phyloP scores from a whole-genome alignment of 1,140 invertebrate genomes.

The Tetraneura akinire region DNA sequence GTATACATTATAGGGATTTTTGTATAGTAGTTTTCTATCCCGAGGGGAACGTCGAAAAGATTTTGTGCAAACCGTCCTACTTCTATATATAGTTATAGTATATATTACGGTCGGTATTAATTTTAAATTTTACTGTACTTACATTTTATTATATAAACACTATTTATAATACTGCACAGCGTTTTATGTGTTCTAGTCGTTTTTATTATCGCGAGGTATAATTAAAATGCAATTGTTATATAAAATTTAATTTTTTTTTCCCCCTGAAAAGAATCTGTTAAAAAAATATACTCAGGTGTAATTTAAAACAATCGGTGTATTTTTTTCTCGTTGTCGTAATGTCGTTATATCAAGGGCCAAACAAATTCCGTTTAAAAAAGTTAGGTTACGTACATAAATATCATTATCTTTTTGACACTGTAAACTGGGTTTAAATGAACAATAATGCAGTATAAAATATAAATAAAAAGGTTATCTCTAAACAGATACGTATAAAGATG shows the following conservation, averaged over 20 bases:
- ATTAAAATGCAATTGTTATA: not conserved
- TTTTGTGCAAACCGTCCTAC: not conserved
- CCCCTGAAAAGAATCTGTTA: not conserved
- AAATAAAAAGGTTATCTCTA: not conserved
- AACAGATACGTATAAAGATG: not conserved
- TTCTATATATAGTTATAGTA: no score
- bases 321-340: not conserved
- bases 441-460: not conserved
- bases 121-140: not conserved
- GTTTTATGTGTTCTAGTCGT: not conserved
- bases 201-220: not conserved
- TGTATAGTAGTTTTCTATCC: no score
- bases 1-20: no score
- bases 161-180: no score
- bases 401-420: slow-evolving; percentile 12
- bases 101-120: not conserved
- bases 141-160: not conserved
- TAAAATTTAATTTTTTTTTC: not conserved
- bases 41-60: not conserved
- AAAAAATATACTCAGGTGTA: not conserved
- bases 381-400: not conserved
- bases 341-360: not conserved
- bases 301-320: not conserved
- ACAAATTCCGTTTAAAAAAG: slow-evolving; percentile 16
- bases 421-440: not conserved